Base-by-base conservation (phyloP, 2,113 vertebrate genomes). In the Cygnus atratus region DNA sequence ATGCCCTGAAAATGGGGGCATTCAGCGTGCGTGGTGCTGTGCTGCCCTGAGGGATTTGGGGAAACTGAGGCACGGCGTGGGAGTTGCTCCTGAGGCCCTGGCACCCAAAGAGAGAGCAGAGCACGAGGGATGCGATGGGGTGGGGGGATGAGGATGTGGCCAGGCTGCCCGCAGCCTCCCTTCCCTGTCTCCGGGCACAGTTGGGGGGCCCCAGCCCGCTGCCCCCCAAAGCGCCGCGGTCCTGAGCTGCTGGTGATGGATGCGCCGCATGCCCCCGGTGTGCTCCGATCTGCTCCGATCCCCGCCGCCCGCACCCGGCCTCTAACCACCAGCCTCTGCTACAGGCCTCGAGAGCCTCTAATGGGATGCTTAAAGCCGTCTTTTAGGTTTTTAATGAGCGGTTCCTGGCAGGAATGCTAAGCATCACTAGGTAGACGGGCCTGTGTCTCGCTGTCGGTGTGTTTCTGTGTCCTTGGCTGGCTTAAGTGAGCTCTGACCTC, bases 391-490 rank as follows among this genome's bases (percentile, higher is more conserved):
- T 93, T 96, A 96, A 95, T 92, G 94, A 95, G 95, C 88, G 22
- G 76, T 57, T 95, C 90, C 95, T 91, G 96, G 95, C 96, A 91
- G 96, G 94, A 95, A 96, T 93, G 92, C 92, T 85, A 77, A 96
- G 86, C 93, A 81, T 44, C 52, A 14, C 65, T 43, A 89, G 95
- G 96, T 88, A 95, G 75, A 26, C 81, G 91, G 91, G 74, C 88
- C 94, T 74, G 90, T 72, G 90, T 68, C 94, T 88, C 48, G 61
- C 80, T 84, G 77, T 37, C 95, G 59, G 22, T 77, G 93, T 43
- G 65, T 88, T 88, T 83, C 93, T 65, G 82, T 90, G 96, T 95
- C 96, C 96, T 97, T 97, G 96, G 95, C 96, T 95, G 95, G 96
- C 94, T 91, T 46, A 76, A 95, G 84, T 62, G 92, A 96, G 96